A percentile compares a stretch with the other conserved stretches of the same genome.
phyloP scores from a whole-genome alignment of 1,140 invertebrate species.

The Lasioglossum albipes region DNA sequence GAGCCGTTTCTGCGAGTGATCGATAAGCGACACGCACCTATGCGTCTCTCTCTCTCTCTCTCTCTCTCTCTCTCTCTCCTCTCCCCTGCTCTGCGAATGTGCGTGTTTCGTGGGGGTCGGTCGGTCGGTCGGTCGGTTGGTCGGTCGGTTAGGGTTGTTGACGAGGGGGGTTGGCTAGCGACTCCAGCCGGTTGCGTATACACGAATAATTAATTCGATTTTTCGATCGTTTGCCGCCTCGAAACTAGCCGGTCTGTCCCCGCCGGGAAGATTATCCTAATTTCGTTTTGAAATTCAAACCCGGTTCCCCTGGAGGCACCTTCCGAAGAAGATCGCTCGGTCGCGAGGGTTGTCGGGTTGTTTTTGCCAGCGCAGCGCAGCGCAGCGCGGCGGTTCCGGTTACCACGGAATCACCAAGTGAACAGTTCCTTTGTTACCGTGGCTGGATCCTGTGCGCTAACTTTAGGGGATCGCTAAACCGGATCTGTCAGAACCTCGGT shows the following conservation, averaged over 20 bases:
- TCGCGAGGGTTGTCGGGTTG: not conserved
- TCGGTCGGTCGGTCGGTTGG: too few species aligned
- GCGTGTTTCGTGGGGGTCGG: not conserved
- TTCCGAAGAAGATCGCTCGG: not conserved
- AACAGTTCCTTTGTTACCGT: not conserved
- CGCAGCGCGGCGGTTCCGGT: not conserved
- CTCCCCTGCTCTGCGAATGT: too few species aligned
- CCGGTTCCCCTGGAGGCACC: not conserved
- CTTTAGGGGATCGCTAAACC: too few species aligned
- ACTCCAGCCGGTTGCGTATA: slow-evolving; percentile 28
- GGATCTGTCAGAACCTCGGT: too few species aligned
- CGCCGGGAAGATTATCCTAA: not conserved
- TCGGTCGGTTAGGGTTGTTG: slow-evolving; percentile 45
- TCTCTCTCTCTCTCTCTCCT: too few species aligned
- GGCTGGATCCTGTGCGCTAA: too few species aligned
- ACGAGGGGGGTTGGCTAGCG: slow-evolving; percentile 37
- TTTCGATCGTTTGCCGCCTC: slow-evolving; percentile 10
- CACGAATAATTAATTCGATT: slow-evolving; percentile 62
- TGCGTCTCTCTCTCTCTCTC: not conserved
- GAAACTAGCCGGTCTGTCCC: not conserved
- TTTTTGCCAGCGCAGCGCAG: not conserved
- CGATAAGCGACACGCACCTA: slow-evolving; percentile 60
- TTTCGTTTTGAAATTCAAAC: slow-evolving; percentile 2
- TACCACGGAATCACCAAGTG: not conserved
- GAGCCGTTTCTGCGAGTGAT: slow-evolving; percentile 60